Conservation (phyloP, 2,888 invertebrate genomes). For the Prosopocoilus inquinatus region DNA sequence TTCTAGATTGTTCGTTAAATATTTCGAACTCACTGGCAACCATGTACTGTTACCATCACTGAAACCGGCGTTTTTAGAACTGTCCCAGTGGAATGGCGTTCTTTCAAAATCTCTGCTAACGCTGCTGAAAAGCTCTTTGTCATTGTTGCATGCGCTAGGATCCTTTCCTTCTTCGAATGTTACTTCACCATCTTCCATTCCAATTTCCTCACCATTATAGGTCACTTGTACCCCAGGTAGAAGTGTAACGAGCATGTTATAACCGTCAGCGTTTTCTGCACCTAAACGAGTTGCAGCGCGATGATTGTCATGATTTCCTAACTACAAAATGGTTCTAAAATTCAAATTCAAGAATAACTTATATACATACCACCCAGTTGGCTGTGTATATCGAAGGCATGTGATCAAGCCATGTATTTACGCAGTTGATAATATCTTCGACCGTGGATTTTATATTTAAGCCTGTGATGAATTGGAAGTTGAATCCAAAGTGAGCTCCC, state of each 20-base stretch:
- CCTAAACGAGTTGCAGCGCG: slow-evolving; percentile 70
- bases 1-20: slow-evolving; percentile 58
- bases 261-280: slow-evolving; percentile 42
- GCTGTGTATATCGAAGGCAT: slow-evolving; percentile 61
- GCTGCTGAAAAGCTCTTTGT: slow-evolving; percentile 57
- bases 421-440: slow-evolving; percentile 58
- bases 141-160: slow-evolving; percentile 58
- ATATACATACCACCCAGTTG: slow-evolving; percentile 73
- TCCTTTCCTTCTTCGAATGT: slow-evolving; percentile 54
- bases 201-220: slow-evolving; percentile 85
- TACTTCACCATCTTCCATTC: slow-evolving; percentile 61
- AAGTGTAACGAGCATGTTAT: slow-evolving; percentile 78
- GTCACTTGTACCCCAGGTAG: slow-evolving; percentile 83
- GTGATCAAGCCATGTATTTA: slow-evolving; percentile 64
- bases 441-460: slow-evolving; percentile 60
- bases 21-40: slow-evolving; percentile 68
- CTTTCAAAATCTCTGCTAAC: slow-evolving; percentile 71
- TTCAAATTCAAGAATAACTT: no score
- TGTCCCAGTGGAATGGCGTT: slow-evolving; percentile 80
- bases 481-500: slow-evolving; percentile 76
- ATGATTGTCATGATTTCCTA: slow-evolving; percentile 77
- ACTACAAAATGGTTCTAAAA: slow-evolving; percentile 31
- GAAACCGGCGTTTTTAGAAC: slow-evolving; percentile 59
- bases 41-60: slow-evolving; percentile 54
- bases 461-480: slow-evolving; percentile 69